phyloP scores from a whole-genome alignment of 2,888 invertebrate species.

The Heliconius cydno region DNA sequence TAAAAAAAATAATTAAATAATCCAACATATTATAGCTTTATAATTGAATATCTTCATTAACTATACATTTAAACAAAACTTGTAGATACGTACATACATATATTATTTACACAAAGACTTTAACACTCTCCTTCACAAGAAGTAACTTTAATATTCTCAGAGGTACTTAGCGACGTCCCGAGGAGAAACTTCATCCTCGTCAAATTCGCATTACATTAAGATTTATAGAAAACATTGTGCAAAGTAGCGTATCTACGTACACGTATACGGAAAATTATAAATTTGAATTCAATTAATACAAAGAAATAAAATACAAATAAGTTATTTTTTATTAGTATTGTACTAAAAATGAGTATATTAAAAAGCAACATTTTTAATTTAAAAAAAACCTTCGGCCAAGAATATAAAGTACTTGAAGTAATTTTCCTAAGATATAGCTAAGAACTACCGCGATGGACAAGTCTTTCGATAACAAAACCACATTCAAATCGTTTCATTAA shows the following conservation, averaged over 20 bases:
- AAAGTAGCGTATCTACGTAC: neutral
- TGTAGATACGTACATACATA: neutral
- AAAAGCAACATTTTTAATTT: no score
- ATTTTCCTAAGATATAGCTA: no score
- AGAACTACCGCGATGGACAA: no score
- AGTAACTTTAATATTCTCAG: slow-evolving; percentile 26
- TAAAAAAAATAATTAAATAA: neutral
- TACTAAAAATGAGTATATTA: no score
- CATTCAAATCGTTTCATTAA: no score
- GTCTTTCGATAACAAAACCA: no score
- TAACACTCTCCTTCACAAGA: slow-evolving; percentile 24
- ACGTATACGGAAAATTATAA: no score
- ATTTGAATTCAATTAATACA: no score
- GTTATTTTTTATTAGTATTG: no score
- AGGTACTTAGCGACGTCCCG: slow-evolving; percentile 20
- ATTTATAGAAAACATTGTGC: slow-evolving; percentile 26
- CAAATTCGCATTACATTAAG: slow-evolving; percentile 27
- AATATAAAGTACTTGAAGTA: no score
- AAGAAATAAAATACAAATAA: no score
- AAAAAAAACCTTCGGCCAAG: no score
- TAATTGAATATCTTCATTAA: neutral
- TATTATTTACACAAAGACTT: slow-evolving; percentile 24
- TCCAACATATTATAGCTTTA: neutral
- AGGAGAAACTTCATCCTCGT: slow-evolving; percentile 29
- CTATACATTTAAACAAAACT: neutral